Percentiles rank a stretch among this genome's conserved stretches.
phyloP scores from a whole-genome alignment of 2,113 vertebrate species.

The Glaucomys volans region DNA sequence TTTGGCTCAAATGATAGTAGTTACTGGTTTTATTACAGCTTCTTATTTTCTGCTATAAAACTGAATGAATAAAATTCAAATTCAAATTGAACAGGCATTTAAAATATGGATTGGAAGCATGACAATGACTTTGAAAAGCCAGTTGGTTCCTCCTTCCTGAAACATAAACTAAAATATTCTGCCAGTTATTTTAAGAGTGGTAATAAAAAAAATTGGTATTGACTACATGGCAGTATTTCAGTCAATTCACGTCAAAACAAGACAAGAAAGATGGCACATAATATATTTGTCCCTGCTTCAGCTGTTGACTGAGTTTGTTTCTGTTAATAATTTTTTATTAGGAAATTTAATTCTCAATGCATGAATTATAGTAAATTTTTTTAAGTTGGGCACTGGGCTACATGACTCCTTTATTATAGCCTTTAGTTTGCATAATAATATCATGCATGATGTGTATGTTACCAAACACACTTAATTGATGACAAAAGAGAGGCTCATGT shows the following conservation, averaged over 20 bases:
- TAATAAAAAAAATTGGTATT: conserved; percentile 18
- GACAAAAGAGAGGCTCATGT: background rate
- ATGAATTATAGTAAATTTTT: background rate
- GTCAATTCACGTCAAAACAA: conserved; percentile 18
- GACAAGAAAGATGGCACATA: conserved; percentile 6
- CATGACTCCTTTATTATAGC: background rate
- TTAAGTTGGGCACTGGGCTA: background rate
- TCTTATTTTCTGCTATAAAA: conserved; percentile 9
- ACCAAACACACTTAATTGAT: conserved; percentile 9
- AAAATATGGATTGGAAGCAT: background rate
- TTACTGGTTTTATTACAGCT: conserved; percentile 40
- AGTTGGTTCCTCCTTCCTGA: background rate
- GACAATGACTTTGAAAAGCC: conserved; percentile 17
- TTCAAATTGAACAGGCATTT: conserved; percentile 43
- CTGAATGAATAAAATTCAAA: conserved; percentile 24
- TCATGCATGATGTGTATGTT: background rate
- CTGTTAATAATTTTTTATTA: conserved; percentile 34
- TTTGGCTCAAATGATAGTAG: conserved; percentile 18
- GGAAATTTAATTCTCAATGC: background rate
- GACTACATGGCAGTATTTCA: conserved; percentile 4
- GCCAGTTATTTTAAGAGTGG: conserved; percentile 27
- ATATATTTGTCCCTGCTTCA: background rate
- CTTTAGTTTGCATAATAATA: background rate
- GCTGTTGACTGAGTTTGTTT: conserved; percentile 19
- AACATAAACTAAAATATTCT: background rate